phyloP scores from a whole-genome alignment of 2,888 invertebrate species.

The Melitaea athalia region DNA sequence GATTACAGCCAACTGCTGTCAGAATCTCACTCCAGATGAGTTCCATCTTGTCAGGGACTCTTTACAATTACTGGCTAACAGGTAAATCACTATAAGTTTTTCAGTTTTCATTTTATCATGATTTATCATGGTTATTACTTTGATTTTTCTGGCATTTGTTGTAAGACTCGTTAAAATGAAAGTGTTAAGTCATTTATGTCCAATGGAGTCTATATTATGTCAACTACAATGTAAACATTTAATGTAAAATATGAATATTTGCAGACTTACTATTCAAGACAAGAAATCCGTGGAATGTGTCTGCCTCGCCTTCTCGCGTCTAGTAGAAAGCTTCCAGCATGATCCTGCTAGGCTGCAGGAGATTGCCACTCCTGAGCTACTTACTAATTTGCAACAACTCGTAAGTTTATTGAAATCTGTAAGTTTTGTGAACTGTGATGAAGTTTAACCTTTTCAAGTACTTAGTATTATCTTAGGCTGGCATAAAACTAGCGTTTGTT shows the following conservation, averaged over 20 bases:
- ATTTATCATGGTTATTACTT: too few relatives aligned
- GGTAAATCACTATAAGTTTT: slow-evolving; percentile 48
- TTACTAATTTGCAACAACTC: slow-evolving; percentile 96
- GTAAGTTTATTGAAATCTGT: slow-evolving; percentile 67
- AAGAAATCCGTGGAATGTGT: slow-evolving; percentile 99
- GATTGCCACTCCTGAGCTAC: slow-evolving; percentile 94
- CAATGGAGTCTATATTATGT: background rate
- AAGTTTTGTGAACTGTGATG: too few relatives aligned
- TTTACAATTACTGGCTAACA: slow-evolving; percentile 90
- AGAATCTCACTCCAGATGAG: slow-evolving; percentile 95
- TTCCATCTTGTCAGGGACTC: slow-evolving; percentile 96
- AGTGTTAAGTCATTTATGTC: background rate
- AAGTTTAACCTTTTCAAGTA: too few relatives aligned
- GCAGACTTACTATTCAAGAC: slow-evolving; percentile 91
- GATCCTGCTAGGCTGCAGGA: slow-evolving; percentile 95
- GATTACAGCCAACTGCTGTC: slow-evolving; percentile 98
- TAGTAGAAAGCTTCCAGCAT: slow-evolving; percentile 97
- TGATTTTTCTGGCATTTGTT: too few relatives aligned
- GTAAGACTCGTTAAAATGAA: too few relatives aligned
- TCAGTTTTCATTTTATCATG: background rate
- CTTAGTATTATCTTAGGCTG: too few relatives aligned
- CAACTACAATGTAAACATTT: too few relatives aligned
- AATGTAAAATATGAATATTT: background rate
- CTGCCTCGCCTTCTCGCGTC: slow-evolving; percentile 96
- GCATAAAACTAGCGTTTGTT: too few relatives aligned